Conservation (phyloP, 2,888 invertebrate species). For the Blastobasis lacticolella region DNA sequence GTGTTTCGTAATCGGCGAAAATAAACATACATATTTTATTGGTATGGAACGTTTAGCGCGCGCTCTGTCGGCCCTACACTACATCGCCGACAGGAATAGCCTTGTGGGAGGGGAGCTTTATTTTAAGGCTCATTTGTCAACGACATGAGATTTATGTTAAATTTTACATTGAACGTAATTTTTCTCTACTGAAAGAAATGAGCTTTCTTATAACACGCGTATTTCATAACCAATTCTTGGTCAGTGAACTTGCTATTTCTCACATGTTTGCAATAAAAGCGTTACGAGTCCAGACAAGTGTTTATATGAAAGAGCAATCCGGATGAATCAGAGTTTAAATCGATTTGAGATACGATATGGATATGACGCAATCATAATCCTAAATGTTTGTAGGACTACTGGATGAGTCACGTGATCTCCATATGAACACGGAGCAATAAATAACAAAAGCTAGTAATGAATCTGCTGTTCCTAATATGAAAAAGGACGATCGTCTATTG, state of each 20-base stretch:
- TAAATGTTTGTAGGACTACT: neutral
- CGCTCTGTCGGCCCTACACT: conserved; percentile 29
- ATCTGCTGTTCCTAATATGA: conserved; percentile 13
- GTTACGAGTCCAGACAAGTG: conserved; percentile 18
- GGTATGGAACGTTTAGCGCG: neutral
- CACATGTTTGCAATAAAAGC: conserved; percentile 20
- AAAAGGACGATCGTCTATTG: conserved; percentile 7
- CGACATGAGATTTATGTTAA: conserved; percentile 23
- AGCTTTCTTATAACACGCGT: neutral
- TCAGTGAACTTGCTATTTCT: conserved; percentile 33
- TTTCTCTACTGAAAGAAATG: conserved; percentile 3
- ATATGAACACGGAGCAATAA: neutral
- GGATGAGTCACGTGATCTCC: neutral
- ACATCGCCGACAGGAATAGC: conserved; percentile 50
- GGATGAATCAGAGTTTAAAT: conserved; percentile 35
- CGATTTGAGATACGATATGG: conserved; percentile 15
- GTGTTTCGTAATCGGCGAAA: conserved; percentile 67
- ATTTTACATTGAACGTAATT: conserved; percentile 21
- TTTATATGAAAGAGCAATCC: conserved; percentile 30
- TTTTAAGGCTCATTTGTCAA: conserved; percentile 47
- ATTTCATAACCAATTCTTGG: conserved; percentile 28
- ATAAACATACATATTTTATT: conserved; percentile 25
- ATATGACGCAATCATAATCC: conserved; percentile 6
- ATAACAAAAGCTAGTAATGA: neutral
- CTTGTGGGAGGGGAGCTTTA: conserved; percentile 53